These are phyloP conservation scores for Cyanoderma ruficeps DNA, from an alignment of 2,113 vertebrate genomes.

Conservation along the genomic window DNA sequence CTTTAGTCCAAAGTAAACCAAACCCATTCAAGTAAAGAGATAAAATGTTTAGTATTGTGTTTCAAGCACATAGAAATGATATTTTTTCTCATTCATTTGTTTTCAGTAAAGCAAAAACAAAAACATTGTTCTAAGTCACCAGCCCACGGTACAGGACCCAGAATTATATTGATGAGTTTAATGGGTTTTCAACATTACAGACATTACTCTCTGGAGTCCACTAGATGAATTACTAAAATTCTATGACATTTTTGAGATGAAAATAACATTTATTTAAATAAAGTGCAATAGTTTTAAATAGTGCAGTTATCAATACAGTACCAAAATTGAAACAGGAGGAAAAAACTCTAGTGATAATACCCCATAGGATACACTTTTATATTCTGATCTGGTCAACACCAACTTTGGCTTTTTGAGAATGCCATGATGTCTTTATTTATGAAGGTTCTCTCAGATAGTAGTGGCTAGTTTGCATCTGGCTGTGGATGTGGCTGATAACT, in stretches of 20 bases:
- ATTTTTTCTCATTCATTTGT: background rate
- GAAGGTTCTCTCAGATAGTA: background rate
- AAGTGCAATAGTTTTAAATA: background rate
- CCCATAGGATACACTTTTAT: background rate
- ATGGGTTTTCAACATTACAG: background rate
- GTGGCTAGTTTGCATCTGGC: background rate
- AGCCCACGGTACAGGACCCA: background rate
- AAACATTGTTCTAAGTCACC: background rate
- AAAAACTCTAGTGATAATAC: background rate
- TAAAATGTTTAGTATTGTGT: background rate
- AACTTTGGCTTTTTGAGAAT: background rate
- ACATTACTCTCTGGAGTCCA: background rate
- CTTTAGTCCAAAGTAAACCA: background rate
- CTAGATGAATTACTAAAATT: background rate
- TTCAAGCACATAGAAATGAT: background rate
- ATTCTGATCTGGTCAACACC: background rate
- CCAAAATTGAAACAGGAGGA: background rate
- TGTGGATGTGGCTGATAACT: background rate
- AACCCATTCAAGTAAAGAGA: background rate
- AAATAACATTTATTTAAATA: background rate
- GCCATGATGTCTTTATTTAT: background rate
- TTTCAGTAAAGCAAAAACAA: background rate
- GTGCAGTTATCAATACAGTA: background rate
- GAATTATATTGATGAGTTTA: background rate
- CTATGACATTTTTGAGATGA: background rate